Evolutionary conservation across 2,888 invertebrate genomes (phyloP), one percentile per base, ranked within the genome.

Genomic region (Drosophila multiciliata): DNA sequence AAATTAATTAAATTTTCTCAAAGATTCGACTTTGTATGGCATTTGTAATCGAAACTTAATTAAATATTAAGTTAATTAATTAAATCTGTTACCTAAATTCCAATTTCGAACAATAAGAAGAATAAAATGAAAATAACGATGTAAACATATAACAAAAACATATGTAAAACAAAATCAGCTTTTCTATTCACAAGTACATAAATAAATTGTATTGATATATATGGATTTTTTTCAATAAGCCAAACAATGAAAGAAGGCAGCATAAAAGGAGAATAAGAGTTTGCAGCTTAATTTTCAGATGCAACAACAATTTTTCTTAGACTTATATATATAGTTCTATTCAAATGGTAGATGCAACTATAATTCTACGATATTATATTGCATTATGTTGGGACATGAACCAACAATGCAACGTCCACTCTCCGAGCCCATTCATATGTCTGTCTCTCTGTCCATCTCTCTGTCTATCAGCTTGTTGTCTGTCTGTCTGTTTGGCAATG

Each of bases 311-410:
- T 40, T 45, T 57, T 15, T 35, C 36, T n/a, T 36, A 42, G 66
- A 40, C 52, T 66, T 52, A 23, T 45, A 42, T 49, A 29, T 64
- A 45, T 64, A 32, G 40, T 38, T 61, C 23, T 53, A 68, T 74
- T 67, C 66, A 64, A 65, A 66, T 70, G 61, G 61, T 29, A 17
- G 40, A 53, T 49, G 57, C 58, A 54, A 65, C 59, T 68, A 68
- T 73, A 78, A 71, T 64, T 84, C 69, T 75, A 55, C 55, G 57
- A 69, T 60, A 65, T 77, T 80, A 65, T 59, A 66, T 64, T 73
- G 63, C 66, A 63, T 62, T 64, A 55, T 80, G 59, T 45, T 74
- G 23, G 54, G 40, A 49, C 60, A 61, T 61, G n/a, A 58, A 54
- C 20, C 53, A 67, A 54, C 74, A 66, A 55, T 66, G 48, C 49